A percentile compares a stretch with the other conserved stretches of the same genome.
phyloP scores from a whole-genome alignment of 2,797 vertebrate genomes.

The Taenioides sp. region DNA sequence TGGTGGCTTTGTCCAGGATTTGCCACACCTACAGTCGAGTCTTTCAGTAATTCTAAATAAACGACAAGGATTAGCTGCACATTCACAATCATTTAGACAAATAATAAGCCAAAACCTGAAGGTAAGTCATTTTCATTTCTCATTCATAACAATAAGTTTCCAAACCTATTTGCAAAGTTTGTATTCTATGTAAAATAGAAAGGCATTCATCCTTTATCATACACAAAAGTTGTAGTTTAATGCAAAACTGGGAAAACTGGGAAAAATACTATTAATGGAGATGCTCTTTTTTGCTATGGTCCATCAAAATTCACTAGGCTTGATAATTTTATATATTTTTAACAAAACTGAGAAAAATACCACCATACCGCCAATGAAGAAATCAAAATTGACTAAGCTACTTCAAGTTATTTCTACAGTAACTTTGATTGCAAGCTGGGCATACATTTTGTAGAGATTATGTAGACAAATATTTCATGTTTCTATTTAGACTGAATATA shows the following conservation, averaged over 20 bases:
- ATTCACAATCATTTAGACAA: neutral
- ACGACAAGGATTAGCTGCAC: slow-evolving; percentile 22
- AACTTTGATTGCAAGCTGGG: too few relatives aligned
- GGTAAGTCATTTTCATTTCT: slow-evolving; percentile 10
- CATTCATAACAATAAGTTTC: neutral
- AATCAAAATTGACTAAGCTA: too few relatives aligned
- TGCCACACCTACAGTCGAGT: slow-evolving; percentile 18
- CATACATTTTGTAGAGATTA: too few relatives aligned
- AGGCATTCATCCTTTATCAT: neutral
- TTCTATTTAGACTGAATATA: neutral
- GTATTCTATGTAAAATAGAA: neutral
- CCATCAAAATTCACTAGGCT: neutral
- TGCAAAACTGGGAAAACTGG: neutral
- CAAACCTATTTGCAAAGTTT: neutral
- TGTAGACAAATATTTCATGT: too few relatives aligned
- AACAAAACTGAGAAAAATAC: too few relatives aligned
- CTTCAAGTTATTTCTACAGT: too few relatives aligned
- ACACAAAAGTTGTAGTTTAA: neutral
- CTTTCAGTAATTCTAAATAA: neutral
- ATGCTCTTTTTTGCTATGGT: neutral
- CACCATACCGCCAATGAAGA: too few relatives aligned
- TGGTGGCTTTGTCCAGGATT: slow-evolving; percentile 30
- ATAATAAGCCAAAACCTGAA: slow-evolving; percentile 1
- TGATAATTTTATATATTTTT: too few relatives aligned
- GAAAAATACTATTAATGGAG: neutral